Percentiles rank a stretch among this genome's conserved stretches.
Conservation (phyloP, 2,113 vertebrate genomes). For the Morone chrysops region DNA sequence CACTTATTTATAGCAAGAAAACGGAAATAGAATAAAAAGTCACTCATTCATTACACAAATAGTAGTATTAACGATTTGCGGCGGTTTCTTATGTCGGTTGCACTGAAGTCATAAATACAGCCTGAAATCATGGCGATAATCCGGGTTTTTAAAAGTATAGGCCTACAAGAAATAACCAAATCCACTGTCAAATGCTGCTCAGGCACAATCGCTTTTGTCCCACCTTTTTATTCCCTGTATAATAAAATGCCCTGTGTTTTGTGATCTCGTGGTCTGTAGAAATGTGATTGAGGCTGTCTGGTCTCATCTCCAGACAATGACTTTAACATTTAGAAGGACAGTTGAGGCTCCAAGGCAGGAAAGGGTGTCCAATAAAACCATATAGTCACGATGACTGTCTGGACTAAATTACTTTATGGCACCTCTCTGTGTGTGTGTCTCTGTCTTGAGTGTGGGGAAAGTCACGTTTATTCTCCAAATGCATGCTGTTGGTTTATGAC, state of each 20-base stretch:
- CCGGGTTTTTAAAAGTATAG: neutral
- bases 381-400: constrained; percentile 72
- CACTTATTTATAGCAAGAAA: neutral
- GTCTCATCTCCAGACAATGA: constrained; percentile 73
- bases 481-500: constrained; percentile 81
- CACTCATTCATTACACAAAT: neutral
- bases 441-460: constrained; percentile 60
- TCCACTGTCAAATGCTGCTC: neutral
- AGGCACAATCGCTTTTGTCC: constrained; percentile 17
- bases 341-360: constrained; percentile 65
- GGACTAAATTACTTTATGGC: constrained; percentile 78
- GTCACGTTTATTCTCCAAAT: constrained; percentile 84
- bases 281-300: constrained; percentile 52
- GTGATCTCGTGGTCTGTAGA: constrained; percentile 20
- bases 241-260: constrained; percentile 49
- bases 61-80: too few species aligned
- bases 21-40: neutral
- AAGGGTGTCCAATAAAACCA: constrained; percentile 77
- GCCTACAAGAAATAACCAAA: neutral
- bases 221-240: neutral
- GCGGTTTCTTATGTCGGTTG: neutral
- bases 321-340: constrained; percentile 74
- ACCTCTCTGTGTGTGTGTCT: constrained; percentile 4
- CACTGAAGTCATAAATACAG: neutral
- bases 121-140: neutral